Evolutionary conservation across 2,113 vertebrate species (phyloP), one percentile per base, ranked within the genome.

Genomic region (Bubo blakistoni): DNA sequence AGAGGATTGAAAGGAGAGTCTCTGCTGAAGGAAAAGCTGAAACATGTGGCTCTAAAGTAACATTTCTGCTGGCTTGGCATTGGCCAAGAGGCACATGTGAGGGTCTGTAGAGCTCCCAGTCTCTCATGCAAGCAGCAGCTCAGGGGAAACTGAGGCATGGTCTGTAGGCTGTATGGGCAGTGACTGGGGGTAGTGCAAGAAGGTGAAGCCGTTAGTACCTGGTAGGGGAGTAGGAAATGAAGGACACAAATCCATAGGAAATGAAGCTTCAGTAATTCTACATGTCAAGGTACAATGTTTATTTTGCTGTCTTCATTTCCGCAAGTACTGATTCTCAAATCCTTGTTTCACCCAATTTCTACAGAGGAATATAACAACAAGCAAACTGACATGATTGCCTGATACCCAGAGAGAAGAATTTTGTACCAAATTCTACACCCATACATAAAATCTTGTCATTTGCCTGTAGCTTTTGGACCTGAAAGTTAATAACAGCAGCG

Each of bases 341-440:
- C 57, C 22, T 36, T 47, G 40, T 90, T 94, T 88, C 93, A 89
- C 54, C 67, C 63, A 69, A 42, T 70, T 91, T 88, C 93, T 88
- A 84, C 49, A 84, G 83, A 91, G 87, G 30, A 94, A 49, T 25
- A 22, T 5, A 34, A 67, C 25, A 81, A 16, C 30, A 59, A 67
- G 17, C 20, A 55, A 83, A 55, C 8, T 40, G 38, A 36, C 6
- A 2, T 3, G 5, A 24, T 22, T n/a, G 20, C 46, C 46, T 42
- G 19, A 11, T 51, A 67, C 34, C 10, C 29, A 59, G 38, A 40
- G 13, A 54, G 24, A 7, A 79, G 24, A 95, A 54, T 59, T 62
- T 55, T 47, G 8, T 65, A 61, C 17, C 32, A 70, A 38, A 52
- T 77, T 80, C 36, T 40, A 42, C 24, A 77, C 4, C 58, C 1